Evolutionary conservation across 53 echinoderm and acorn worm species (phyloP).

Genomic region (Henricia sp.): DNA sequence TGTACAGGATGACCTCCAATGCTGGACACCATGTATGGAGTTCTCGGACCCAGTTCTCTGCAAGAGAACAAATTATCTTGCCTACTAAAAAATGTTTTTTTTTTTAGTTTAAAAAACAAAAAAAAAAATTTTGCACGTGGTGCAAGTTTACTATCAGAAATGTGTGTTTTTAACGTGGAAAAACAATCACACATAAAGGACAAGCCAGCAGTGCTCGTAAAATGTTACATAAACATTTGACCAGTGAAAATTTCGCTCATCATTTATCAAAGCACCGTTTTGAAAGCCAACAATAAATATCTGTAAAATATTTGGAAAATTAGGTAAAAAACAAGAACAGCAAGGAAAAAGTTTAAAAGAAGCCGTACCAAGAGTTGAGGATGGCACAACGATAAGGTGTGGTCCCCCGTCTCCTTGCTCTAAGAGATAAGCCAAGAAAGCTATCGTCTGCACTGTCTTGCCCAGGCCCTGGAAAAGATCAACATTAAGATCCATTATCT

Average conservation of each 20-base stretch:
- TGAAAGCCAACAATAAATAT: no score
- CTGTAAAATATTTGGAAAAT: no score
- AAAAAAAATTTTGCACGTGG: no score
- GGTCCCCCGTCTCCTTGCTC: slow-evolving; percentile 85
- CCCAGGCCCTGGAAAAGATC: slow-evolving; percentile 83
- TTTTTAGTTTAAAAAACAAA: not conserved
- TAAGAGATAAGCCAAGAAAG: slow-evolving; percentile 85
- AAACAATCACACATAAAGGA: not conserved
- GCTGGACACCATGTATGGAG: slow-evolving; percentile 91
- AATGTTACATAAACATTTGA: no score
- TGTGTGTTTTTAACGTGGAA: no score
- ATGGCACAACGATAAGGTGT: slow-evolving; percentile 90
- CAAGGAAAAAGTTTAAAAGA: not conserved
- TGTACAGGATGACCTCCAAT: slow-evolving; percentile 79
- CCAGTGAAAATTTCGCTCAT: no score
- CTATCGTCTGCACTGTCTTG: slow-evolving; percentile 93
- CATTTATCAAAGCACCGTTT: no score
- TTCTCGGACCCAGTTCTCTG: slow-evolving; percentile 93
- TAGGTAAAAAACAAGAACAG: not conserved
- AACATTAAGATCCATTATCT: not conserved
- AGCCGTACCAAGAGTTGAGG: slow-evolving; percentile 85
- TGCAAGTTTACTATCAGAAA: no score
- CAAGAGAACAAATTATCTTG: not conserved
- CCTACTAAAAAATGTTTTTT: not conserved
- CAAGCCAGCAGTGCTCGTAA: no score